phyloP scores from a whole-genome alignment of 2,113 vertebrate genomes.

The Hymenochirus boettgeri region DNA sequence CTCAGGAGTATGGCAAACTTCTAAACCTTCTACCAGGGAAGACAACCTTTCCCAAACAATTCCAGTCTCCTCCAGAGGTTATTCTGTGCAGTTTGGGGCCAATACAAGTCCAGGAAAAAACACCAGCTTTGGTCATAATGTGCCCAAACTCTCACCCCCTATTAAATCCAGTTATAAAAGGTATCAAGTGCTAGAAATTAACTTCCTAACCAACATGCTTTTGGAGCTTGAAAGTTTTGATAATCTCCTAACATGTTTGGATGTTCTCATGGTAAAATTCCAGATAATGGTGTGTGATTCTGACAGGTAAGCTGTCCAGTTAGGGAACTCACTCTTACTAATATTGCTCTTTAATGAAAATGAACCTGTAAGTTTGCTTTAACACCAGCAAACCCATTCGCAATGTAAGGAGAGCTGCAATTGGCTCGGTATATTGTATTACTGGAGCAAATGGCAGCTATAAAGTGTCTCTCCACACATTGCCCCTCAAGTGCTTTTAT shows the following conservation, averaged over 20 bases:
- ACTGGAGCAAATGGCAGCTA: too few species aligned
- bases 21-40: slow-evolving; percentile 49
- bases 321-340: too few species aligned
- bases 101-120: slow-evolving; percentile 52
- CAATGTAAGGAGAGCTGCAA: too few species aligned
- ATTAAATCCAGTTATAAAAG: slow-evolving; percentile 53
- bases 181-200: slow-evolving; percentile 50
- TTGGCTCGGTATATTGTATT: too few species aligned
- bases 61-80: slow-evolving; percentile 50
- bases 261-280: neutral
- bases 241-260: slow-evolving; percentile 46
- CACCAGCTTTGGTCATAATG: slow-evolving; percentile 47
- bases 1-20: slow-evolving; percentile 54
- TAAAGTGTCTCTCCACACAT: too few species aligned
- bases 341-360: too few species aligned
- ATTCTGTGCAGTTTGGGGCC: slow-evolving; percentile 51
- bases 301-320: too few species aligned
- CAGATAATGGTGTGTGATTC: neutral
- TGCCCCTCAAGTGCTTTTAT: too few species aligned
- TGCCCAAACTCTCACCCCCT: slow-evolving; percentile 44
- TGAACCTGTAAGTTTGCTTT: too few species aligned
- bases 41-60: slow-evolving; percentile 51
- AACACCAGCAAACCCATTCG: too few species aligned
- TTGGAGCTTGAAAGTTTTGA: slow-evolving; percentile 54
- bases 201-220: slow-evolving; percentile 49